A percentile compares a stretch with the other conserved stretches of the same genome.
phyloP scores from a whole-genome alignment of 2,797 vertebrate genomes.

The Mus minutoides region DNA sequence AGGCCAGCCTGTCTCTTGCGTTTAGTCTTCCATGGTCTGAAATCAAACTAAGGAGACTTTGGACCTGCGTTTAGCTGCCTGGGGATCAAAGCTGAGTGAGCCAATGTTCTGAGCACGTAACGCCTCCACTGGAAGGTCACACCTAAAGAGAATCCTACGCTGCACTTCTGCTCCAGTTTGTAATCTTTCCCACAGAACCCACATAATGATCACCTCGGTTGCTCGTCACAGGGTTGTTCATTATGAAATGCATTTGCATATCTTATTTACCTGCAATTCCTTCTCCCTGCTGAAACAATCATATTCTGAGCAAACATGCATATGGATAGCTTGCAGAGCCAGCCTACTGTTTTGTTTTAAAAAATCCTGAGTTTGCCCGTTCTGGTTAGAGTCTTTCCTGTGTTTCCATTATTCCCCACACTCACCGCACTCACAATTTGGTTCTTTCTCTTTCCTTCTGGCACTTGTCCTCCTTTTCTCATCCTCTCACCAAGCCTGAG shows the following conservation, averaged over 20 bases:
- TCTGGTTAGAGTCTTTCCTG: not conserved
- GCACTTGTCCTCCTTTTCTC: not conserved
- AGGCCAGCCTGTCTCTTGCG: not conserved
- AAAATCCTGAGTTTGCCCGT: slow-evolving; percentile 26
- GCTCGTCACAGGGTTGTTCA: slow-evolving; percentile 80
- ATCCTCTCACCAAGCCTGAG: rapidly evolving
- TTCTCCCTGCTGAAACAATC: slow-evolving; percentile 58
- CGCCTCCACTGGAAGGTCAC: not conserved
- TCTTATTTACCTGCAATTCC: slow-evolving; percentile 68
- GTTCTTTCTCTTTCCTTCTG: slow-evolving; percentile 5
- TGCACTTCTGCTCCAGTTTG: not conserved
- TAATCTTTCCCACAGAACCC: slow-evolving; percentile 72
- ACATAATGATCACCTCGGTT: slow-evolving; percentile 52
- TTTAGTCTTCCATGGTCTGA: not conserved
- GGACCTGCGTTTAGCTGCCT: not conserved
- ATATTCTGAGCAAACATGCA: slow-evolving; percentile 14
- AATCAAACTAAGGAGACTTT: not conserved
- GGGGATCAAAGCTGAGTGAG: not conserved
- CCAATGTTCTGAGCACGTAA: not conserved
- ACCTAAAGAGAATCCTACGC: not conserved
- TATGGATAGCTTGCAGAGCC: slow-evolving; percentile 22
- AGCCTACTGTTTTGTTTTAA: slow-evolving; percentile 60
- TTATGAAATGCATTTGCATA: slow-evolving; percentile 72
- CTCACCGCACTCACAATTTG: not conserved
- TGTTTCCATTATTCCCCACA: not conserved